phyloP scores from a whole-genome alignment of 2,797 vertebrate species.

The Harpagifer antarcticus region DNA sequence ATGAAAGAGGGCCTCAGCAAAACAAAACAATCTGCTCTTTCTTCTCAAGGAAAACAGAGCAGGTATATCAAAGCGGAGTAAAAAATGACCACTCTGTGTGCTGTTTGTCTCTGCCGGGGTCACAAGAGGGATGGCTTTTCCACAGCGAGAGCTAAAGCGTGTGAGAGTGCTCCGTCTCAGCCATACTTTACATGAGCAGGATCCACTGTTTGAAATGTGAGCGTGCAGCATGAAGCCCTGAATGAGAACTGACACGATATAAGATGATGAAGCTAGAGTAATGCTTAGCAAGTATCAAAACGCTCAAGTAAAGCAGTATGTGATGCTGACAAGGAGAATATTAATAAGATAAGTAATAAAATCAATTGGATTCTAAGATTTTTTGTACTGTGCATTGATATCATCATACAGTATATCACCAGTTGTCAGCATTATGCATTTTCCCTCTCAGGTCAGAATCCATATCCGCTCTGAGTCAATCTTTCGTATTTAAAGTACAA shows the following conservation, averaged over 20 bases:
- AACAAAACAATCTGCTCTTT: slow-evolving; percentile 85
- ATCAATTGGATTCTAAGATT: slow-evolving; percentile 73
- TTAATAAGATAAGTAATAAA: slow-evolving; percentile 77
- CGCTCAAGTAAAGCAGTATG: slow-evolving; percentile 59
- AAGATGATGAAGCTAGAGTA: slow-evolving; percentile 62
- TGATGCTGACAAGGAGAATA: slow-evolving; percentile 75
- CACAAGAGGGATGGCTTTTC: slow-evolving; percentile 68
- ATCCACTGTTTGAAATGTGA: slow-evolving; percentile 47
- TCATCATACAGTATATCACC: slow-evolving; percentile 69
- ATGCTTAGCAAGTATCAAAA: slow-evolving; percentile 67
- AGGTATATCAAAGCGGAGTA: slow-evolving; percentile 81
- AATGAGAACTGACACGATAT: slow-evolving; percentile 62
- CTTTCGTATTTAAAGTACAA: slow-evolving; percentile 36
- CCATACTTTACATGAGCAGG: slow-evolving; percentile 38
- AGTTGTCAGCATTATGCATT: slow-evolving; percentile 70
- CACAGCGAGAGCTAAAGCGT: slow-evolving; percentile 22
- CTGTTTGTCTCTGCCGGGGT: slow-evolving; percentile 77
- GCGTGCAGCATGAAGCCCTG: slow-evolving; percentile 43
- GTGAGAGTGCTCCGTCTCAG: slow-evolving; percentile 32
- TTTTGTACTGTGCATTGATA: slow-evolving; percentile 70
- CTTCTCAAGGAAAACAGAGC: slow-evolving; percentile 83
- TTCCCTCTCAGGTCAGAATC: slow-evolving; percentile 51
- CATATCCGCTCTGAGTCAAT: slow-evolving; percentile 48
- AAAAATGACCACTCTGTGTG: slow-evolving; percentile 77
- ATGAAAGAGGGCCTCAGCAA: slow-evolving; percentile 84